Evolutionary conservation across 53 echinoderm and acorn worm species (phyloP).

Genomic region (Holothuria leucospilota): DNA sequence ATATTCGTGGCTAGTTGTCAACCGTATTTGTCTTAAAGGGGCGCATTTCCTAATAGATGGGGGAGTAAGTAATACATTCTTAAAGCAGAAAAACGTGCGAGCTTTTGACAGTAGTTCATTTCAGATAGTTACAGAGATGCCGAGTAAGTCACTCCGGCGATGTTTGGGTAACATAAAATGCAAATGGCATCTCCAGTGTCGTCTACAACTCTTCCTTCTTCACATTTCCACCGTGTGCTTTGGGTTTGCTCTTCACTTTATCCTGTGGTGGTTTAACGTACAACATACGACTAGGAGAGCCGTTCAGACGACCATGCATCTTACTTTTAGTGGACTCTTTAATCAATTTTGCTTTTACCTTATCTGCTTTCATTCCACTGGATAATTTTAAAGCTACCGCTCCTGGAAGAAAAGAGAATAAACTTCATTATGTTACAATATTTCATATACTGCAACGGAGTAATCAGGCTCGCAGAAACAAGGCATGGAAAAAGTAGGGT

Average conservation of each 20-base stretch:
- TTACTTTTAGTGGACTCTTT: slow-evolving; percentile 17
- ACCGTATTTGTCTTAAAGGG: no score
- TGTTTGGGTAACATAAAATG: not conserved
- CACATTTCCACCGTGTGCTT: not conserved
- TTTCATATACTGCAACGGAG: no score
- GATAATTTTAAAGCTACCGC: slow-evolving; percentile 35
- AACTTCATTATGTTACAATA: not conserved
- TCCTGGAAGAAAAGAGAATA: not conserved
- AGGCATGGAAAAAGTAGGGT: no score
- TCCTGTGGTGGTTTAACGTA: slow-evolving; percentile 32
- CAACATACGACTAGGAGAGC: slow-evolving; percentile 31
- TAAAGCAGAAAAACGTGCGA: no score
- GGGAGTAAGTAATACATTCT: no score
- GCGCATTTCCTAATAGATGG: no score
- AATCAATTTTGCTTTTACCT: slow-evolving; percentile 35
- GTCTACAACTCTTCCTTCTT: not conserved
- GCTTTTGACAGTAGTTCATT: no score
- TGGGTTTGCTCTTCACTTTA: not conserved
- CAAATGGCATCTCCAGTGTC: not conserved
- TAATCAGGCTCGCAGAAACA: no score
- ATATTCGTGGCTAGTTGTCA: no score
- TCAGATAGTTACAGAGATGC: no score
- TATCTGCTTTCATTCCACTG: slow-evolving; percentile 13
- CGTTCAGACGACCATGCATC: slow-evolving; percentile 35
- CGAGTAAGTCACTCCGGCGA: no score